Conservation (phyloP, 2,888 invertebrate species). For the Nymphalis c-album region DNA sequence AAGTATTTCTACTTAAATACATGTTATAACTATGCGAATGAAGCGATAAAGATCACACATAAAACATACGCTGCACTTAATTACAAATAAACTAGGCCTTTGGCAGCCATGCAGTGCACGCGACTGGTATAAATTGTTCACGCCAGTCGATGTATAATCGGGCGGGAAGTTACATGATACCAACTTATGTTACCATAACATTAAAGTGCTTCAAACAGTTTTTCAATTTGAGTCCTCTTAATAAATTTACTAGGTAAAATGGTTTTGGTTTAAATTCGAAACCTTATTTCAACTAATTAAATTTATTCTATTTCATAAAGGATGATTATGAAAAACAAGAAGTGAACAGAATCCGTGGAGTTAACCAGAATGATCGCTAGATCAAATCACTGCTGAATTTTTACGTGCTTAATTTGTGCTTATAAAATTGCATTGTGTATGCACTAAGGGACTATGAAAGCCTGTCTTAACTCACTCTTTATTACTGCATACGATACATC, state of each 20-base stretch:
- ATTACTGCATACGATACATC: not conserved
- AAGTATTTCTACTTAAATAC: too few relatives aligned
- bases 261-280: not conserved
- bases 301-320: too few relatives aligned
- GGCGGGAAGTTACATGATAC: slow-evolving; percentile 28
- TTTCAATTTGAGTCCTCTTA: not conserved
- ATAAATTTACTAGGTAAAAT: not conserved
- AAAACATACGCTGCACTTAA: not conserved
- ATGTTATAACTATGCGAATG: not conserved
- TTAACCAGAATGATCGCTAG: too few relatives aligned
- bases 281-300: too few relatives aligned
- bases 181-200: not conserved
- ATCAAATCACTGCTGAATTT: too few relatives aligned
- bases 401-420: too few relatives aligned
- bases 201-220: not conserved
- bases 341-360: too few relatives aligned
- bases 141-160: slow-evolving; percentile 32
- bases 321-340: too few relatives aligned
- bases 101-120: slow-evolving; percentile 24
- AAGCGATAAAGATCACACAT: not conserved
- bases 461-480: too few relatives aligned
- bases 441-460: too few relatives aligned
- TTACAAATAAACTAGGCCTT: slow-evolving; percentile 24
- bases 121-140: slow-evolving; percentile 28
- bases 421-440: too few relatives aligned